phyloP scores from a whole-genome alignment of 2,888 invertebrate genomes.

The Portevinia maculata region DNA sequence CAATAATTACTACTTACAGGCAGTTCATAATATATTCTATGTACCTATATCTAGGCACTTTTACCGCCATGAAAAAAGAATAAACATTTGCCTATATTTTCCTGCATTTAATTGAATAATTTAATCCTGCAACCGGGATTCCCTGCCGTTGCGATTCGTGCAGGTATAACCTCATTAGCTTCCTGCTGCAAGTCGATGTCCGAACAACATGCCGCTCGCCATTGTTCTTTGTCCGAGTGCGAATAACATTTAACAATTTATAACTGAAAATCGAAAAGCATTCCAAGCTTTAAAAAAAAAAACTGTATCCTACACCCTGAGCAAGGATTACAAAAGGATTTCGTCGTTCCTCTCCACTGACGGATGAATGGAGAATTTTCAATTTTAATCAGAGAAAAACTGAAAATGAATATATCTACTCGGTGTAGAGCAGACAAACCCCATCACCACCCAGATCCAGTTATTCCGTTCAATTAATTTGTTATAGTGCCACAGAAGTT shows the following conservation, averaged over 20 bases:
- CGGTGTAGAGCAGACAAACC: background rate
- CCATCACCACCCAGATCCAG: constrained; percentile 18
- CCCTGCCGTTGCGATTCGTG: background rate
- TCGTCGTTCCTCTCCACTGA: constrained; percentile 6
- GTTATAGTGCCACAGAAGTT: constrained; percentile 60
- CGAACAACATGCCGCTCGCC: background rate
- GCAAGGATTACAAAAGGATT: constrained; percentile 41
- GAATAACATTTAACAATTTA: constrained; percentile 53
- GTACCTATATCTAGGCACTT: background rate
- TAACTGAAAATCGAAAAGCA: constrained; percentile 35
- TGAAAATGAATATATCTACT: constrained; percentile 51
- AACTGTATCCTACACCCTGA: background rate
- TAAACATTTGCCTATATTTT: constrained; percentile 17
- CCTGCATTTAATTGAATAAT: constrained; percentile 31
- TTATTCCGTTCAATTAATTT: constrained; percentile 69
- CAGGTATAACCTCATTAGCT: constrained; percentile 45
- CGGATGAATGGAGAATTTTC: constrained; percentile 47
- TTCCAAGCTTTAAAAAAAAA: constrained; percentile 1
- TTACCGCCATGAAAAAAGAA: constrained; percentile 1
- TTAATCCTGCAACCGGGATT: background rate
- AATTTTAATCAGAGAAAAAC: constrained; percentile 63
- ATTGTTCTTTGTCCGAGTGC: constrained; percentile 25
- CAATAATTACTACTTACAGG: too few relatives aligned
- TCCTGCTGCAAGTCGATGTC: constrained; percentile 10
- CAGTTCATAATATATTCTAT: constrained; percentile 38